Percentiles rank a stretch among this genome's conserved stretches.
Conservation (phyloP, 2,797 vertebrate genomes). For the Natrix natrix region DNA sequence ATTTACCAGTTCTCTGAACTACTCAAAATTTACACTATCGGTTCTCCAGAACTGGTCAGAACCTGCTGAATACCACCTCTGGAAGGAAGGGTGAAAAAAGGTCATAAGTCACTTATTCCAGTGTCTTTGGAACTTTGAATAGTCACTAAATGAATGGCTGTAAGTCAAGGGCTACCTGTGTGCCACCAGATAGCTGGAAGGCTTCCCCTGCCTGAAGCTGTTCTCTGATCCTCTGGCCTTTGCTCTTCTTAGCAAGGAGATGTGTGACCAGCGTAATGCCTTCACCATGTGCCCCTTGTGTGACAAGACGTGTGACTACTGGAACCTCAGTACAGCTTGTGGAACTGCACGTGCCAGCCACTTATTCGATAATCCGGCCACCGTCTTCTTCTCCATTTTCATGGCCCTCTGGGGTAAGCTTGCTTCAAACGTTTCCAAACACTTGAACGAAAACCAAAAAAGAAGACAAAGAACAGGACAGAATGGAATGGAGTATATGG, state of each 20-base stretch:
- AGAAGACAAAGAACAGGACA: background rate
- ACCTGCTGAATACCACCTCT: too few species aligned
- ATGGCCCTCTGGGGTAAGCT: constrained; percentile 96
- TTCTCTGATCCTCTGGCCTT: constrained; percentile 10
- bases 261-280: constrained; percentile 85
- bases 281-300: constrained; percentile 99
- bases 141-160: too few species aligned
- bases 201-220: too few species aligned
- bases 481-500: too few species aligned
- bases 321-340: constrained; percentile 91
- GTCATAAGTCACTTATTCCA: too few species aligned
- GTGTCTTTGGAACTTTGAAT: too few species aligned
- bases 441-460: rapidly evolving
- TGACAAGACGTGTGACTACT: constrained; percentile 92
- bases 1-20: too few species aligned
- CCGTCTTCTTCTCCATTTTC: constrained; percentile 93
- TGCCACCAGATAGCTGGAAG: background rate
- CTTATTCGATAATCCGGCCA: constrained; percentile 95
- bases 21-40: too few species aligned
- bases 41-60: too few species aligned
- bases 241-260: constrained; percentile 83
- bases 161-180: background rate
- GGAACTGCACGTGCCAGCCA: constrained; percentile 86
- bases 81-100: too few species aligned
- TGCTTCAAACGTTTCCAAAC: background rate